Base-by-base conservation (phyloP, 2,113 vertebrate species). In the Eira barbara region DNA sequence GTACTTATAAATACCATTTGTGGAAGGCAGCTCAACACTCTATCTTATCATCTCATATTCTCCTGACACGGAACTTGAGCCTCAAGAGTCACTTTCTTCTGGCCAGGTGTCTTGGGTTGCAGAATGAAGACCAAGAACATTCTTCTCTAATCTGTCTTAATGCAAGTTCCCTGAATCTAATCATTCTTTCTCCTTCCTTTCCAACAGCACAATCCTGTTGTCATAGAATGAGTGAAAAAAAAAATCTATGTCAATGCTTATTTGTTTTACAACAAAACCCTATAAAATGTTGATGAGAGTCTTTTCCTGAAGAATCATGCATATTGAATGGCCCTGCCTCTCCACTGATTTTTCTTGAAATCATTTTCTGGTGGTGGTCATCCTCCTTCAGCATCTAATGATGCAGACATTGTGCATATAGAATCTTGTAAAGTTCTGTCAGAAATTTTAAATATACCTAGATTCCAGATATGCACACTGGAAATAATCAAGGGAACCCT, bases 211-310 rank as follows among this genome's bases (percentile, higher is more conserved):
- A 65, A 4, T 21, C 15, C 59, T 47, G 8, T 21, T 20, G 1
- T 7, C 27, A 20, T 17, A 25, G 20, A 42, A 14, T 39, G 78
- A 89, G 18, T n/a, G 21, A 2, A 25, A 42, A 34, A 20, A 29
- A 45, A 47, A 31, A 13, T 85, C 10, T 88, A 3, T 13, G 17
- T 2, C 31, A 7, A 23, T n/a, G 34, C 65, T 67, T 67, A 6
- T 39, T 27, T 83, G 42, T 74, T 78, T 3, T 2, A 4, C 17
- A 11, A 27, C 0, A 11, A 7, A 82, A 39, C 45, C 45, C 3
- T 29, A n/a, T n/a, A 49, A n/a, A 47, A 52, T 42, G n/a, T 31
- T 12, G 31, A 39, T 4, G 0, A 0, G 45, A 1, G 27, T 49
- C 36, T 55, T 74, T 59, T 88, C 11, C 47, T 36, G 20, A 89